Percentiles rank a stretch among this genome's conserved stretches.
phyloP scores from a whole-genome alignment of 2,113 vertebrate genomes.

The Microcebus tavaratra region DNA sequence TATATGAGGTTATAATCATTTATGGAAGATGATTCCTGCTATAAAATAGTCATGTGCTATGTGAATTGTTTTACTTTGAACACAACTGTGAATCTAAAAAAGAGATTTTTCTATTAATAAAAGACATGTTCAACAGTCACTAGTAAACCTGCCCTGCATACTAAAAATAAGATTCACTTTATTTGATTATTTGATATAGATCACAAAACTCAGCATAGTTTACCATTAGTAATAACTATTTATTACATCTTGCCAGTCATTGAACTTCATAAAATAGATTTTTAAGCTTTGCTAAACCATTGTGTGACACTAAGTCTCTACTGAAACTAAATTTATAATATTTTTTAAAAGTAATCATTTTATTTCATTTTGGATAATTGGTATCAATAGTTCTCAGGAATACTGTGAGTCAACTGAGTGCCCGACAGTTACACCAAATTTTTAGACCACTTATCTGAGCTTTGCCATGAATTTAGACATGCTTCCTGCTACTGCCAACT shows the following conservation, averaged over 20 bases:
- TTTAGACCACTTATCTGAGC: background rate
- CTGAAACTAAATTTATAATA: background rate
- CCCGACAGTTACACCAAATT: background rate
- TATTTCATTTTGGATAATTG: constrained; percentile 7
- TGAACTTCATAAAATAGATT: background rate
- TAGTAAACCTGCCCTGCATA: background rate
- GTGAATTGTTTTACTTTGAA: background rate
- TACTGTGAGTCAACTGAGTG: background rate
- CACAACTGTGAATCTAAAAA: background rate
- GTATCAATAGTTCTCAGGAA: background rate
- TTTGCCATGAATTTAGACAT: constrained; percentile 21
- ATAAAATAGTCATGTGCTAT: background rate
- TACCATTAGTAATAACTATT: background rate
- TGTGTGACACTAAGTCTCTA: background rate
- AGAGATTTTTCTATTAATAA: constrained; percentile 25
- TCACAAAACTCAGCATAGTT: background rate
- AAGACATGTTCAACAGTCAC: background rate
- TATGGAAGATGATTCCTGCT: background rate
- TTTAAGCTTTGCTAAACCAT: background rate
- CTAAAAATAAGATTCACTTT: background rate
- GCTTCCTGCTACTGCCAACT: background rate
- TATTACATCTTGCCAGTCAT: background rate
- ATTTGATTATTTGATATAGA: constrained; percentile 13
- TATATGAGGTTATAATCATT: background rate
- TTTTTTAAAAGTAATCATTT: background rate